Evolutionary conservation across 2,113 vertebrate species (phyloP).

Genomic region (Egretta garzetta): DNA sequence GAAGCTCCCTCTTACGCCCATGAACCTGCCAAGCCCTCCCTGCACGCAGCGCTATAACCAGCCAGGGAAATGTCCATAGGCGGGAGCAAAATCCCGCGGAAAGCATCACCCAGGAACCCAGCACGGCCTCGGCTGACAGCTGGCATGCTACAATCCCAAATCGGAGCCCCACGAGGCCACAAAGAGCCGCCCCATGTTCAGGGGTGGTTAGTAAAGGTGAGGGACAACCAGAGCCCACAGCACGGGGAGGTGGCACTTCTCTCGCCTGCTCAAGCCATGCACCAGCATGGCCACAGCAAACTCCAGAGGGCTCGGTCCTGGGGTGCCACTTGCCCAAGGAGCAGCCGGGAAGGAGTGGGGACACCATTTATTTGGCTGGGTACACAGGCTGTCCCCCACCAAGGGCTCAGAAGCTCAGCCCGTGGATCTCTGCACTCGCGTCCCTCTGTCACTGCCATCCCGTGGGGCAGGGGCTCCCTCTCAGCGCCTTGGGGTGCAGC

Average conservation of each 20-base stretch:
- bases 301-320: fast-evolving
- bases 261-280: not conserved
- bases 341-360: not conserved
- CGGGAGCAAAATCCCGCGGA: not conserved
- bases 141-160: fast-evolving
- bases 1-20: not conserved
- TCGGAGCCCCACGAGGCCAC: fast-evolving
- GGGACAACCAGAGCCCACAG: not conserved
- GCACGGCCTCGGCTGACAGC: not conserved
- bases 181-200: not conserved
- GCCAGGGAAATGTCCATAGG: not conserved
- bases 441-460: not conserved
- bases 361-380: not conserved
- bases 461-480: fast-evolving
- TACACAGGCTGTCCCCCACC: not conserved
- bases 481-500: fast-evolving
- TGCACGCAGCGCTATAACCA: fast-evolving
- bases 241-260: fast-evolving
- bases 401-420: not conserved
- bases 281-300: fast-evolving
- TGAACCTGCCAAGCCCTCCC: not conserved
- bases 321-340: not conserved
- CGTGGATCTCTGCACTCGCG: fast-evolving
- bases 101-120: not conserved
- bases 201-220: not conserved